phyloP scores from a whole-genome alignment of 2,888 invertebrate genomes.

The Andrena flavipes region DNA sequence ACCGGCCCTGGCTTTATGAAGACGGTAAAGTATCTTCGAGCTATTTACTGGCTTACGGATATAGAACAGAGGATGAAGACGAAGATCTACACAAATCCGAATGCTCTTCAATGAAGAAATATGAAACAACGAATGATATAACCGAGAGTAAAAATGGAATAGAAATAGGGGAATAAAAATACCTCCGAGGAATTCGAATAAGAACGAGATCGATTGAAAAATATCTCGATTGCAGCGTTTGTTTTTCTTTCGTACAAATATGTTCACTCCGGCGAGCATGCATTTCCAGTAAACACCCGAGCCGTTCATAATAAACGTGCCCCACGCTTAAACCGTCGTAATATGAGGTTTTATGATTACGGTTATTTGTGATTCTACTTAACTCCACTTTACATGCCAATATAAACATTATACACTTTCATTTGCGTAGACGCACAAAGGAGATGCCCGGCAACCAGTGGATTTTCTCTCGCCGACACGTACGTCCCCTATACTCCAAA shows the following conservation, averaged over 20 bases:
- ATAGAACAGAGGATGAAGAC: too few species aligned
- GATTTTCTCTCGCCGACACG: neutral
- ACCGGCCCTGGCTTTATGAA: neutral
- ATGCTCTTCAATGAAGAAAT: too few species aligned
- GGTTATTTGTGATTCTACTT: constrained; percentile 58
- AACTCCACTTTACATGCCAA: constrained; percentile 60
- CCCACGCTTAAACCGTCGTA: constrained; percentile 45
- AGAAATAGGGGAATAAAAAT: neutral
- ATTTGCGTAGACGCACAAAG: constrained; percentile 11
- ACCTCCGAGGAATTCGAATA: neutral
- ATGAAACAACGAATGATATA: too few species aligned
- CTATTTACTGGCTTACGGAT: too few species aligned
- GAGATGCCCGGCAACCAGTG: constrained; percentile 3
- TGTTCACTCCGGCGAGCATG: constrained; percentile 30
- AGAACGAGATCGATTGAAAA: neutral
- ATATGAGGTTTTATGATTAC: constrained; percentile 58
- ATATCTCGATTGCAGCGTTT: constrained; percentile 16
- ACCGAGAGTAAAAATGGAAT: neutral
- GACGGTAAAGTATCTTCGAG: too few species aligned
- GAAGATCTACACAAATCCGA: too few species aligned
- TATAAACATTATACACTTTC: constrained; percentile 56
- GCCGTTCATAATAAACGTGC: constrained; percentile 53
- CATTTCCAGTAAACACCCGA: constrained; percentile 49
- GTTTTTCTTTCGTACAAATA: constrained; percentile 34
- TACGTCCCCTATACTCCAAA: neutral